Percentiles rank a stretch among this genome's conserved stretches.
phyloP scores from a whole-genome alignment of 1,140 invertebrate genomes.

The Zaprionus taronus region DNA sequence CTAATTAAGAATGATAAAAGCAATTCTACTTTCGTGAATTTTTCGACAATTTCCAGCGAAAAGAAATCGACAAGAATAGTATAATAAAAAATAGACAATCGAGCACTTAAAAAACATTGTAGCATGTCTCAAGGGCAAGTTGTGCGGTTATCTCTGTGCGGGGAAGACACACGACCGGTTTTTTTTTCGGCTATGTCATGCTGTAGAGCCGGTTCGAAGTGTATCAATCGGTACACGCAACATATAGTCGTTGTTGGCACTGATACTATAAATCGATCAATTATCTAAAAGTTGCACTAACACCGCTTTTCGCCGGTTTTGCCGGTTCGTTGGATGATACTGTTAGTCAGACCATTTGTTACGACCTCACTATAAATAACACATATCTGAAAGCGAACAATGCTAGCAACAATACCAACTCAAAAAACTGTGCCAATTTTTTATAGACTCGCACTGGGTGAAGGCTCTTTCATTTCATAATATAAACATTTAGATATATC shows the following conservation, averaged over 20 bases:
- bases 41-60: conserved; percentile 44
- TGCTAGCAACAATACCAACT: neutral
- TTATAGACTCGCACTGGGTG: conserved; percentile 60
- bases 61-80: neutral
- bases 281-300: conserved; percentile 37
- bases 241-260: conserved; percentile 35
- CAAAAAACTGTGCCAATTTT: conserved; percentile 64
- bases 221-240: conserved; percentile 42
- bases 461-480: conserved; percentile 65
- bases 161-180: neutral
- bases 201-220: conserved; percentile 7
- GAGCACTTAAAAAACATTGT: conserved; percentile 29
- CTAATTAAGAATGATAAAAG: conserved; percentile 61
- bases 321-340: conserved; percentile 36
- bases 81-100: conserved; percentile 3
- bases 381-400: conserved; percentile 46
- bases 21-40: conserved; percentile 45
- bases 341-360: conserved; percentile 49
- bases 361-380: conserved; percentile 55
- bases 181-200: conserved; percentile 53
- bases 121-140: conserved; percentile 34
- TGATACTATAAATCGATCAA: conserved; percentile 50
- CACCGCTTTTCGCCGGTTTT: conserved; percentile 30
- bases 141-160: conserved; percentile 7
- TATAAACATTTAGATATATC: conserved; percentile 1